A percentile compares a stretch with the other conserved stretches of the same genome.
Conservation (phyloP, 2,888 invertebrate species). For the Acanthosoma haemorrhoidale region DNA sequence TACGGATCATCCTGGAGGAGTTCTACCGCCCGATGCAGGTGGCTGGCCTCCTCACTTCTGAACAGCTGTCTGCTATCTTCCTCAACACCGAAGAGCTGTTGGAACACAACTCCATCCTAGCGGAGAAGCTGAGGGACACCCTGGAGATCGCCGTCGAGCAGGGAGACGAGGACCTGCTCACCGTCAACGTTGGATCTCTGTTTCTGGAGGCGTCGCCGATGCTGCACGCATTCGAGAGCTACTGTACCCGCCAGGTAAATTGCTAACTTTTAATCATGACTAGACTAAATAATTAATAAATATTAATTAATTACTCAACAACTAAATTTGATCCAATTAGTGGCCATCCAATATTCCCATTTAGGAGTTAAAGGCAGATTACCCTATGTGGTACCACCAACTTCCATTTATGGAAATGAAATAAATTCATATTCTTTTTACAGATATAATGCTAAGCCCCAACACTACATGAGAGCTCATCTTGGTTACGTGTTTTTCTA, state of each 20-base stretch:
- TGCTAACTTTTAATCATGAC: background rate
- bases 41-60: constrained; percentile 50
- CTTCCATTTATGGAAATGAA: too few relatives aligned
- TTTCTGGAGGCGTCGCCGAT: constrained; percentile 86
- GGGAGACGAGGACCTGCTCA: constrained; percentile 68
- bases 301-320: background rate
- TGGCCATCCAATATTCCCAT: background rate
- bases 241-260: constrained; percentile 73
- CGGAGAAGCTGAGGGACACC: constrained; percentile 78
- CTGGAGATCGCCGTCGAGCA: constrained; percentile 67
- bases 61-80: constrained; percentile 87
- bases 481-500: too few relatives aligned
- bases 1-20: constrained; percentile 87
- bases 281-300: background rate
- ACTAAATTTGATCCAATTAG: background rate
- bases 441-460: too few relatives aligned
- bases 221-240: constrained; percentile 91
- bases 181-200: constrained; percentile 84
- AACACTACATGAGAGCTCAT: too few relatives aligned
- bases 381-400: too few relatives aligned
- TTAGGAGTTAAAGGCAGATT: too few relatives aligned
- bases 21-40: constrained; percentile 90
- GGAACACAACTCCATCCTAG: constrained; percentile 78
- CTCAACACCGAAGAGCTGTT: constrained; percentile 88
- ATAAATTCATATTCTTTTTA: too few relatives aligned